A percentile compares a stretch with the other conserved stretches of the same genome.
phyloP scores from a whole-genome alignment of 2,888 invertebrate species.

The Kuschelorhynchus macadamiae region DNA sequence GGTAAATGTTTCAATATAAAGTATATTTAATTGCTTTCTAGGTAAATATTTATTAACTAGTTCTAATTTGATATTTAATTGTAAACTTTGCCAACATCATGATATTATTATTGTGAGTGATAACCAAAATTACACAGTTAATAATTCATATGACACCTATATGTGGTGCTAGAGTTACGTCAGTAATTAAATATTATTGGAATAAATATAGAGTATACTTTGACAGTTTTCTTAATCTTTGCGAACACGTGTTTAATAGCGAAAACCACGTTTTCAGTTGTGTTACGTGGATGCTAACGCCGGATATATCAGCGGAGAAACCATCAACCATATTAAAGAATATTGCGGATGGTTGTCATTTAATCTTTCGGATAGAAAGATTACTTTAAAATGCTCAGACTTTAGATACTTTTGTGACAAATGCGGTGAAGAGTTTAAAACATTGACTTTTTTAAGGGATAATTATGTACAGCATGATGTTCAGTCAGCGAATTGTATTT shows the following conservation, averaged over 20 bases:
- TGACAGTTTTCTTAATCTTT: background rate
- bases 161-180: no score
- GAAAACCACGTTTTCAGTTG: background rate
- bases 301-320: background rate
- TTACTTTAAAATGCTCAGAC: background rate
- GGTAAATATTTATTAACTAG: no score
- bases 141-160: background rate
- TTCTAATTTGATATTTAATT: background rate
- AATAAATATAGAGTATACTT: background rate
- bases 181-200: background rate
- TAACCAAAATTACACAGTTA: background rate
- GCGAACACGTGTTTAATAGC: background rate
- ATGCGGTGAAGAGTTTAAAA: conserved; percentile 1
- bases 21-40: no score
- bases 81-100: background rate
- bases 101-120: background rate
- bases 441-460: background rate
- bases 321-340: background rate
- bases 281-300: background rate
- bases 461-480: conserved; percentile 10
- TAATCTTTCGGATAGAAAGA: background rate
- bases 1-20: no score
- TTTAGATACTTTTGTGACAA: conserved; percentile 16
- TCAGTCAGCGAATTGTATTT: conserved; percentile 3
- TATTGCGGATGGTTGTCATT: background rate